These are phyloP conservation scores for Bombyx mori DNA, from an alignment of 1,140 invertebrate species.

Conservation along the genomic window DNA sequence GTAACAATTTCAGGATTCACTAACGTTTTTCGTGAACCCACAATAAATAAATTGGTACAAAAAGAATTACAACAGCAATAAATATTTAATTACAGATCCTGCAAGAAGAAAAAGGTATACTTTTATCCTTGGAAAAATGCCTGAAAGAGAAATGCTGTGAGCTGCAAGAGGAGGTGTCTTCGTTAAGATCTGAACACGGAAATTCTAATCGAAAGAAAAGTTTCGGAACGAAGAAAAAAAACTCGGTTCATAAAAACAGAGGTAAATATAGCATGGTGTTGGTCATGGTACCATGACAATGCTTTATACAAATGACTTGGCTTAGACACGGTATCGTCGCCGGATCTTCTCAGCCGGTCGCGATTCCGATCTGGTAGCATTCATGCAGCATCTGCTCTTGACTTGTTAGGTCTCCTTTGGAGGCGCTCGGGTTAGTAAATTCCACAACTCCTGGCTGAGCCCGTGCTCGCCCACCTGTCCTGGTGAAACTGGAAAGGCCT, in stretches of 20 bases:
- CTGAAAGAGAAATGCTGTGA: constrained; percentile 82
- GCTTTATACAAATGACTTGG: constrained; percentile 1
- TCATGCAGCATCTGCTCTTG: too few relatives aligned
- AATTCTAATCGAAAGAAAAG: constrained; percentile 61
- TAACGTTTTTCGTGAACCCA: too few relatives aligned
- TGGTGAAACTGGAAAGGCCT: too few relatives aligned
- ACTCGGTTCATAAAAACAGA: constrained; percentile 53
- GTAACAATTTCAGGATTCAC: too few relatives aligned
- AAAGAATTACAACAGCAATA: not conserved
- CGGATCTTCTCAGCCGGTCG: too few relatives aligned
- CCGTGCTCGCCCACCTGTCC: too few relatives aligned
- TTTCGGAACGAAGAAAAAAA: constrained; percentile 61
- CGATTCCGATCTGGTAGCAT: too few relatives aligned
- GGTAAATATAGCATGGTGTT: constrained; percentile 27
- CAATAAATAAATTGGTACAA: too few relatives aligned
- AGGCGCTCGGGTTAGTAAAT: too few relatives aligned
- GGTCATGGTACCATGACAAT: constrained; percentile 1
- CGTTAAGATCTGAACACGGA: constrained; percentile 61
- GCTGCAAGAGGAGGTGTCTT: constrained; percentile 73
- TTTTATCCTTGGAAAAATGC: constrained; percentile 83
- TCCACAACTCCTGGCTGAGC: too few relatives aligned
- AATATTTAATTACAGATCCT: constrained; percentile 73
- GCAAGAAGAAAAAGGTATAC: constrained; percentile 83
- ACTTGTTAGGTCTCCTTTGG: too few relatives aligned
- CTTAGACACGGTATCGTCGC: too few relatives aligned